Evolutionary conservation across 23 tunicate species (phyloP), one percentile per base, ranked within the genome.

Genomic region (Aplidium turbinatum): DNA sequence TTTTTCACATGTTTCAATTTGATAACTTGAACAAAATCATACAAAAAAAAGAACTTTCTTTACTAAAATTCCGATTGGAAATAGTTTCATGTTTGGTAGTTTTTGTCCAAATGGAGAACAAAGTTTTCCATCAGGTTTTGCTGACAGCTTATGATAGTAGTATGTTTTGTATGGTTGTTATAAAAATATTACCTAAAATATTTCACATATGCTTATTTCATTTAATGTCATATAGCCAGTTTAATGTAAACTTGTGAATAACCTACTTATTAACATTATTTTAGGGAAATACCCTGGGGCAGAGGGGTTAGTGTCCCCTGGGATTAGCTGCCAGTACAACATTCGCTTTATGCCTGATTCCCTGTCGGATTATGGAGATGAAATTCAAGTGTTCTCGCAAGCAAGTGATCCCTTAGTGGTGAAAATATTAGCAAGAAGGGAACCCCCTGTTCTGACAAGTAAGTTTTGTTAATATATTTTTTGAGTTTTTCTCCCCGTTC

Each of bases 321-420:
- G 98, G 1, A 80, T 93, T 71, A 57, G 82, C 30, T 87, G 80
- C 26, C 71, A 62, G 22, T 93, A 52, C 77, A 80, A 77, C 60
- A 75, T 93, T n/a, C 80, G 87, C 20, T 93, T 86, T 36, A 93
- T 93, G 89, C 98, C 98, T 27, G 98, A 93, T 38, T 73, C 98
- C 9, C 68, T 93, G 0, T 71, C 90, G n/a, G 80, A 93, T 55
- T 80, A 76, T 35, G 81, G 69, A 35, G 88, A 81, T 57, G 51
- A 86, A 19, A 33, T 93, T 21, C 67, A 72, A 35, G 83, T 93
- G 19, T 29, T 75, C 20, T 86, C 92, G 2, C 98, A 85, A 53
- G 75, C 87, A 2, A 71, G 46, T 45, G 25, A 34, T 25, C 85
- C 93, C 24, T 76, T 93, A 13, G 36, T 33, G 26, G 87, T 92